Base-by-base conservation (phyloP, 1,140 invertebrate species). In the Drosophila saltans region DNA sequence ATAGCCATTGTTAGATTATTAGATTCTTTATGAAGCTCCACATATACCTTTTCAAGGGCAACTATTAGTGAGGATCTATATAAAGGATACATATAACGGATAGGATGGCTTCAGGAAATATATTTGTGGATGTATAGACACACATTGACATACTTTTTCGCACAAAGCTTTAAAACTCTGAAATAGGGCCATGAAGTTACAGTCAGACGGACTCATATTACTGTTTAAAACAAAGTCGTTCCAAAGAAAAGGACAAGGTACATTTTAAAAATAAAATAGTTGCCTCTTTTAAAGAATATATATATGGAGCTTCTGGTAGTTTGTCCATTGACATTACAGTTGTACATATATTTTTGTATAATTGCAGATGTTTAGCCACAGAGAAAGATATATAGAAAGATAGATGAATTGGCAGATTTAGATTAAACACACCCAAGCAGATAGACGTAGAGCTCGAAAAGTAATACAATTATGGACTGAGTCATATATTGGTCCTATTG, bases 341-440 rank as follows among this genome's bases (percentile, higher is more conserved):
- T 2, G 2, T 36, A 36, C 33, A 52, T 3, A 52, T 26, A 52
- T 26, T 21, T 48, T 24, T 48, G 45, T 48, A 48, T 48, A 48
- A 48, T 5, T 43, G 41, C 43, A 21, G 43, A 48, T 21, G 4
- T 6, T 48, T 48, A 48, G 45, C 16, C 16, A 16, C 16, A 16
- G 16, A 39, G 58, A 48, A 48, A 40, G 26, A 59, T 70, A 64
- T 43, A 72, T 43, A 55, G 16, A 59, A 2, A 48, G 21, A 69
- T 63, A 59, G 39, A 63, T 69, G 33, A 21, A 40, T 24, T 41
- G 33, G 67, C 39, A 68, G 30, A 68, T 61, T 45, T n/a, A 55
- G 24, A 61, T 45, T 58, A 68, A 21, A 48, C 57, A 36, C 57
- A 52, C 57, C 9, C 30, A 52, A 52, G 45, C 45, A 9, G 45